Evolutionary conservation across 2,888 invertebrate species (phyloP).

Genomic region (Gymnosoma rotundatum): DNA sequence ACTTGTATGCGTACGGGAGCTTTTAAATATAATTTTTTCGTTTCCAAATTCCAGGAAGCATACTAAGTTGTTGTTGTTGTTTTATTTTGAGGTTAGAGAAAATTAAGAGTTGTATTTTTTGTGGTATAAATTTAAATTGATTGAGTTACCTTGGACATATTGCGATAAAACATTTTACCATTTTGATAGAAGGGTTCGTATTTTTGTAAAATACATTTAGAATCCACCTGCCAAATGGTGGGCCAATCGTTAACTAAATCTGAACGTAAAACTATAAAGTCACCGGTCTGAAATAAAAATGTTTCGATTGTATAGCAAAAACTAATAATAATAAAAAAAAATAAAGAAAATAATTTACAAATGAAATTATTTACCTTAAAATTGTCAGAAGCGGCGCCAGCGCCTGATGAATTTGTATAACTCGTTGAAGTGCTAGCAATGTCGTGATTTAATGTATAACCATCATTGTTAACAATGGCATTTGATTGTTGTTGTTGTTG

Average conservation of each 20-base stretch:
- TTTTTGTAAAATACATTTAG: constrained; percentile 91
- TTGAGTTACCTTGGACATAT: constrained; percentile 91
- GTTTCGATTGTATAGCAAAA: not conserved
- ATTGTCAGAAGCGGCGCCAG: constrained; percentile 75
- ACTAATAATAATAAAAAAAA: not conserved
- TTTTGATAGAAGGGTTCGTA: constrained; percentile 92
- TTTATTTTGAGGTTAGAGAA: constrained; percentile 72
- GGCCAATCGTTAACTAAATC: constrained; percentile 92
- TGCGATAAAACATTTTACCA: constrained; percentile 91
- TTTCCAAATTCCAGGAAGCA: constrained; percentile 92
- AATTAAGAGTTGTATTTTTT: not conserved
- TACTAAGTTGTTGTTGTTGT: constrained; percentile 87
- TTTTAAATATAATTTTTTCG: constrained; percentile 90
- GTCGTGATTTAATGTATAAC: constrained; percentile 78
- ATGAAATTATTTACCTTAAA: constrained; percentile 76
- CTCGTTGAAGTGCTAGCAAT: constrained; percentile 73
- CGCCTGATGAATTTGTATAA: constrained; percentile 74
- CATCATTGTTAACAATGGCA: constrained; percentile 71
- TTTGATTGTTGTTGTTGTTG: constrained; percentile 73
- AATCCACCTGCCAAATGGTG: constrained; percentile 95
- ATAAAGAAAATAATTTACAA: not conserved
- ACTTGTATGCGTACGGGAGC: constrained; percentile 90
- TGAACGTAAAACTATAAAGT: constrained; percentile 92
- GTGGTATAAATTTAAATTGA: constrained; percentile 77
- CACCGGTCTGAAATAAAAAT: constrained; percentile 87